Conservation (phyloP, 2,113 vertebrate genomes). For the Lagopus muta region DNA sequence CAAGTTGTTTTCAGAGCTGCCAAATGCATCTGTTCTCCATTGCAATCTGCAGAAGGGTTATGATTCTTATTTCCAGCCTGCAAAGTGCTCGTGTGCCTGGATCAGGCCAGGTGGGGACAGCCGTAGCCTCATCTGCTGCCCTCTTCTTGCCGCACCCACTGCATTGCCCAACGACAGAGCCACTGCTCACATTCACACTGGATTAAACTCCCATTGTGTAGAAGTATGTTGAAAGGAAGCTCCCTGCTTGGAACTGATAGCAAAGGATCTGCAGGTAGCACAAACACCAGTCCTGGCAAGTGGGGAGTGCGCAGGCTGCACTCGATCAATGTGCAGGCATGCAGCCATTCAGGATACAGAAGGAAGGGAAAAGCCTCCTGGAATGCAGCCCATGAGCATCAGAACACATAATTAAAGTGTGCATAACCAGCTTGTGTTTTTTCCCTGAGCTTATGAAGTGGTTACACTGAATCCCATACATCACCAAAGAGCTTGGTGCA, state of each 20-base stretch:
- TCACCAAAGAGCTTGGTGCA: background rate
- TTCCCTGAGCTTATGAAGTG: background rate
- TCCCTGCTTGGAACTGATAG: background rate
- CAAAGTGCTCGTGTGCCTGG: background rate
- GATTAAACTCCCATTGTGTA: constrained; percentile 22
- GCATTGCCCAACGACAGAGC: background rate
- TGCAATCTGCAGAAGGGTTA: background rate
- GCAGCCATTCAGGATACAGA: background rate
- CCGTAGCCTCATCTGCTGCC: background rate
- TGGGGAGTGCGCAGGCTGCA: background rate
- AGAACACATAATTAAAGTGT: background rate
- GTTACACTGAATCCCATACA: background rate
- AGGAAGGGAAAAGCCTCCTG: constrained; percentile 37
- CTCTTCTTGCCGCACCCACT: background rate
- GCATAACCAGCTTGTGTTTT: constrained; percentile 12
- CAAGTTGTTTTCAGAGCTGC: background rate
- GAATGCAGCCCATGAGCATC: constrained; percentile 7
- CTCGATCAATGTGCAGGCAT: background rate
- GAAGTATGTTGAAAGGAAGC: constrained; percentile 25
- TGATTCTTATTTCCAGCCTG: background rate
- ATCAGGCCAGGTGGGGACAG: background rate
- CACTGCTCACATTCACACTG: background rate
- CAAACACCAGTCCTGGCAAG: background rate
- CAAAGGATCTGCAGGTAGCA: constrained; percentile 1
- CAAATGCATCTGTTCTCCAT: accelerated